Evolutionary conservation across 1,140 invertebrate species (phyloP).

Genomic region (Trachelipus rathkii): DNA sequence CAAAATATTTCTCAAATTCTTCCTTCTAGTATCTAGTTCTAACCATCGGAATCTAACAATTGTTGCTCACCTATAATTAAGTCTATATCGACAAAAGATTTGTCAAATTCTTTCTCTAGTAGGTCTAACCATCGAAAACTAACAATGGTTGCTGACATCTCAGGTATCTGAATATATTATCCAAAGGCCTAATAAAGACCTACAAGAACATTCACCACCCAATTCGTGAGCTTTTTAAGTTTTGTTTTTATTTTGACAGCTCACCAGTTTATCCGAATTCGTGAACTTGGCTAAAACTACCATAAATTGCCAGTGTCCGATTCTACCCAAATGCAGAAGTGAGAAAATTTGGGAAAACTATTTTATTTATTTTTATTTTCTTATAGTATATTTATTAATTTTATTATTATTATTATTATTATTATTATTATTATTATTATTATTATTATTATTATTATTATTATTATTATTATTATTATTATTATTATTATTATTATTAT

Average conservation of each 20-base stretch:
- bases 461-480: too few species aligned
- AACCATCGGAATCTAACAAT: too few species aligned
- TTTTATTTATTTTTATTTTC: neutral
- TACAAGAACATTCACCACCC: neutral
- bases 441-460: too few species aligned
- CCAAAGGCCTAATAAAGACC: neutral
- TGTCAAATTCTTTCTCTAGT: conserved; percentile 9
- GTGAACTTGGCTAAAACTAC: neutral
- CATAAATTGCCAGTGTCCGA: neutral
- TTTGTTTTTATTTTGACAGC: neutral
- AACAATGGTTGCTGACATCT: neutral
- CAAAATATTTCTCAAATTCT: too few species aligned
- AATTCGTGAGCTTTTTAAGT: too few species aligned
- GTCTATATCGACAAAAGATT: conserved; percentile 1
- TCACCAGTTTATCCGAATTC: neutral
- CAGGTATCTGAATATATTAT: too few species aligned
- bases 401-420: neutral
- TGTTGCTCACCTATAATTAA: neutral
- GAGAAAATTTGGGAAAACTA: neutral
- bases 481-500: too few species aligned
- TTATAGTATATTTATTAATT: neutral
- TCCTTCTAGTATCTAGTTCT: too few species aligned
- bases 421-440: too few species aligned
- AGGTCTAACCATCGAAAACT: neutral
- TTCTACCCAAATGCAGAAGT: neutral